Evolutionary conservation across 2,888 invertebrate genomes (phyloP).

Genomic region (Ectropis crepuscularia): DNA sequence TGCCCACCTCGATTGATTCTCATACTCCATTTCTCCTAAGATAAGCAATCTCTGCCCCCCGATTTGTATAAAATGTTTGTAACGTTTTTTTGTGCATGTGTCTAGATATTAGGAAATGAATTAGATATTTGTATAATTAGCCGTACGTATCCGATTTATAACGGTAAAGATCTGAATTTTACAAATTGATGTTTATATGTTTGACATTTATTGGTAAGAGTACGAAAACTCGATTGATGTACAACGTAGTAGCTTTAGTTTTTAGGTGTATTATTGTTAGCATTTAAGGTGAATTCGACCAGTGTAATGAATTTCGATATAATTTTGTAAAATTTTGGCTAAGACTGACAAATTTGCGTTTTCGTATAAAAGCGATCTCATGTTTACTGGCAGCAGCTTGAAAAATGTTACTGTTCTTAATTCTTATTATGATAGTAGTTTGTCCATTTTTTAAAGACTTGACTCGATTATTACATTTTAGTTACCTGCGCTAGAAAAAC

Average conservation of each 20-base stretch:
- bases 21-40: not conserved
- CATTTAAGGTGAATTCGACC: conserved; percentile 5
- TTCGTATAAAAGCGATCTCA: conserved; percentile 47
- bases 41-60: conserved; percentile 5
- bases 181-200: conserved; percentile 8
- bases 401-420: conserved; percentile 1
- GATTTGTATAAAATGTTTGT: conserved; percentile 47
- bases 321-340: conserved; percentile 30
- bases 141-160: not conserved
- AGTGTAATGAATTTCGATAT: conserved; percentile 28
- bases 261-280: conserved; percentile 24
- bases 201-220: conserved; percentile 21
- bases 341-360: conserved; percentile 48
- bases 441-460: conserved; percentile 15
- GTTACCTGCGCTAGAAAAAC: conserved; percentile 45
- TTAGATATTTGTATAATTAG: not conserved
- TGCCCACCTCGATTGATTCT: conserved; percentile 88
- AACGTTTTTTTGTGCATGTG: conserved; percentile 47
- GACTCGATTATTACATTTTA: conserved; percentile 26
- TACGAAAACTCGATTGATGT: conserved; percentile 22
- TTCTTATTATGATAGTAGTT: conserved; percentile 3
- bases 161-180: conserved; percentile 19
- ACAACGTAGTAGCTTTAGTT: conserved; percentile 15
- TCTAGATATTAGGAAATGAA: conserved; percentile 32
- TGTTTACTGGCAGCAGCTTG: not conserved